These are phyloP conservation scores for Saccostrea echinata DNA, from an alignment of 1,140 invertebrate species.

Conservation along the genomic window DNA sequence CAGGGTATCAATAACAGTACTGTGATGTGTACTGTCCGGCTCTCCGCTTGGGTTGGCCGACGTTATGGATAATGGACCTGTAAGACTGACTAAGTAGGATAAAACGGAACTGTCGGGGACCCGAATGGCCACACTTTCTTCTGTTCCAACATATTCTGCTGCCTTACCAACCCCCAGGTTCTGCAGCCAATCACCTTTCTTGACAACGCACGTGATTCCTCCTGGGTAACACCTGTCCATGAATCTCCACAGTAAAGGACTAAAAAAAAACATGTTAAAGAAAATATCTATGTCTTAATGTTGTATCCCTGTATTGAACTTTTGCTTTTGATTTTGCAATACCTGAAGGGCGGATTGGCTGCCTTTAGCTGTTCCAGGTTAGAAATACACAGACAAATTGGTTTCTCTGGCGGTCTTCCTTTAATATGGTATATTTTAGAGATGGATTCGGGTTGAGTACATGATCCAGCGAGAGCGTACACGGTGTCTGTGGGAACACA, in stretches of 20 bases:
- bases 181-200: slow-evolving; percentile 68
- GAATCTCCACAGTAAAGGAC: slow-evolving; percentile 67
- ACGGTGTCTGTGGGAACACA: slow-evolving; percentile 73
- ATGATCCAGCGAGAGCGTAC: slow-evolving; percentile 69
- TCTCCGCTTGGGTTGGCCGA: slow-evolving; percentile 72
- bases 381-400: slow-evolving; percentile 70
- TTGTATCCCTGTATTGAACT: not conserved
- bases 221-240: slow-evolving; percentile 70
- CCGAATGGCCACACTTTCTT: slow-evolving; percentile 69
- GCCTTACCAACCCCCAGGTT: slow-evolving; percentile 67
- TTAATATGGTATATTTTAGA: slow-evolving; percentile 68
- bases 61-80: slow-evolving; percentile 69
- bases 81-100: slow-evolving; percentile 66
- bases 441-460: slow-evolving; percentile 67
- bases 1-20: slow-evolving; percentile 65
- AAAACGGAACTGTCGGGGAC: slow-evolving; percentile 68
- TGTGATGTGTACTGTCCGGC: slow-evolving; percentile 70
- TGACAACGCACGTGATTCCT: slow-evolving; percentile 70
- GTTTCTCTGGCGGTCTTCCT: slow-evolving; percentile 71
- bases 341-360: slow-evolving; percentile 63
- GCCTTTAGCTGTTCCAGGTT: slow-evolving; percentile 66
- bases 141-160: slow-evolving; percentile 63
- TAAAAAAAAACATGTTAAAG: slow-evolving; percentile 48
- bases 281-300: too few relatives aligned
- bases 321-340: not conserved